Evolutionary conservation across 2,797 vertebrate species (phyloP), one percentile per base, ranked within the genome.

Genomic region (Bradypodion pumilum): DNA sequence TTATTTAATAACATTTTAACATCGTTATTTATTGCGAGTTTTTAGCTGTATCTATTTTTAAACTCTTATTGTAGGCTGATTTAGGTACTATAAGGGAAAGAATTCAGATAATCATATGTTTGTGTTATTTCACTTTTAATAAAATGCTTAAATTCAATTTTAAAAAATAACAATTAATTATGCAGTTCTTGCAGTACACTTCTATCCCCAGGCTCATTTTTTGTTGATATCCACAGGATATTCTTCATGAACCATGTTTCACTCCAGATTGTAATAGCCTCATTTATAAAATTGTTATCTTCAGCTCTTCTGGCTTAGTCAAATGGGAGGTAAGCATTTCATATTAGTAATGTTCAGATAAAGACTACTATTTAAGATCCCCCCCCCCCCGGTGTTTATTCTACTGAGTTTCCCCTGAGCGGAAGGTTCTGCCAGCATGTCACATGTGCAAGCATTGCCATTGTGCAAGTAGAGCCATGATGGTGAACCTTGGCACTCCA

Each of bases 251-350:
- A 66, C 9, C 91, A 1, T 99, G 98, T 95, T 96, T 98, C 85
- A 99, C 98, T 82, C 97, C 98, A 83, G 97, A 98, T 93, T 99
- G 98, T 89, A 80, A 77, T 49, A 98, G 98, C 21, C 90, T 93
- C 87, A 98, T 99, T 93, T 97, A 96, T 91, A 96, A 94, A 89
- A 97, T 99, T 81, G 93, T 96, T 92, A 97, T 99, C 92, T 97
- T 95, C 90, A 95, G 91, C 93, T 95, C 97, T 25, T 97, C 96
- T 1, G 97, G 98, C 75, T 89, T 97, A 91, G 76, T 97, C 27
- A 99, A 99, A 93, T 97, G 97, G 94, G 96, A 98, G 96, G 98
- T 99, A 92, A 95, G 97, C 95, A 83, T 13, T 70, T 32, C 16
- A 25, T 16, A 10, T 32, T 37, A 2, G 1, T 25, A 9, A 10